Evolutionary conservation across 2,888 invertebrate species (phyloP).

Genomic region (Leptura quadrifasciata): DNA sequence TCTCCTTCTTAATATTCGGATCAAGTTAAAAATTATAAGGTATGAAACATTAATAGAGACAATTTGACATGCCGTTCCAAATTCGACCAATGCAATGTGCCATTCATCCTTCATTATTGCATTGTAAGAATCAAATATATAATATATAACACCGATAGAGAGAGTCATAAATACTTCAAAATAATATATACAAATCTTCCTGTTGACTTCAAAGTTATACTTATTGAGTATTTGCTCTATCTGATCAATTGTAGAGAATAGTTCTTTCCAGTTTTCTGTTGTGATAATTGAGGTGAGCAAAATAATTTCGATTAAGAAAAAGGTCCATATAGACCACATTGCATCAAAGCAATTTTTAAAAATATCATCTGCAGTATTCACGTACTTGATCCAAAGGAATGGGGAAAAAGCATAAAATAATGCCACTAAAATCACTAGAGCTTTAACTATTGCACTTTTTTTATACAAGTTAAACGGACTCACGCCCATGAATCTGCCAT

Average conservation of each 20-base stretch:
- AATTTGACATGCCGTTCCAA: too few species aligned
- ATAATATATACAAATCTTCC: not conserved
- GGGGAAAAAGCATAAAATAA: not conserved
- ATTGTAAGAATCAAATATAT: too few species aligned
- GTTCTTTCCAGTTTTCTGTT: not conserved
- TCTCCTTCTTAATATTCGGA: not conserved
- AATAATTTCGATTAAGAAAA: not conserved
- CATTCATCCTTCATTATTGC: too few species aligned
- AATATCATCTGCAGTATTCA: not conserved
- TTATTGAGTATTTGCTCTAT: not conserved
- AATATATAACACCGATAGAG: too few species aligned
- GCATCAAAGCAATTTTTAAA: not conserved
- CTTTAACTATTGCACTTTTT: not conserved
- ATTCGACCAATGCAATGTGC: too few species aligned
- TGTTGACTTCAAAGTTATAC: not conserved
- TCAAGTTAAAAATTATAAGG: not conserved
- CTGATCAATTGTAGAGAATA: not conserved
- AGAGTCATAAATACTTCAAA: not conserved
- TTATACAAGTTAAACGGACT: not conserved
- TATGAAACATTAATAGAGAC: too few species aligned
- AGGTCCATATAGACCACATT: not conserved
- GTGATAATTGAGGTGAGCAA: not conserved
- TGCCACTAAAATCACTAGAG: not conserved
- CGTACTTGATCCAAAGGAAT: not conserved
- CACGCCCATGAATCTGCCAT: not conserved